Percentiles rank a stretch among this genome's conserved stretches.
Evolutionary conservation across 2,888 invertebrate species (phyloP).

Genomic region (Melanargia galathea): DNA sequence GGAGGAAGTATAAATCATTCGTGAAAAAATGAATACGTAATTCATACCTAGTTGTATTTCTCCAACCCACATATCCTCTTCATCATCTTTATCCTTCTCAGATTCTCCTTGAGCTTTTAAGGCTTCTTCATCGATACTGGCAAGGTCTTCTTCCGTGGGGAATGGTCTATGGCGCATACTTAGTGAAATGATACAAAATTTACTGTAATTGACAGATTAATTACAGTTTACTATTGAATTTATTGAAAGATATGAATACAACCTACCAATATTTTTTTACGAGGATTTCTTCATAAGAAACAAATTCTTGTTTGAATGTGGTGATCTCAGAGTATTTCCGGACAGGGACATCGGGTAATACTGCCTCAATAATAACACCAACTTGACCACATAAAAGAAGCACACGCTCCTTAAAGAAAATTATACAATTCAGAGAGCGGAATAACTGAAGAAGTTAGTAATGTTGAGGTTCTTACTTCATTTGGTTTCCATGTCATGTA

Average conservation of each 20-base stretch:
- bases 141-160: constrained; percentile 72
- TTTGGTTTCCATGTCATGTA: constrained; percentile 86
- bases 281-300: constrained; percentile 61
- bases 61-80: constrained; percentile 71
- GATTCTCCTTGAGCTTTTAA: constrained; percentile 65
- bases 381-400: constrained; percentile 70
- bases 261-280: constrained; percentile 75
- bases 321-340: constrained; percentile 64
- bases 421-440: background rate
- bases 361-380: constrained; percentile 70
- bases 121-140: constrained; percentile 79
- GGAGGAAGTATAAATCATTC: background rate
- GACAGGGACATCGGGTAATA: constrained; percentile 56
- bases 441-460: background rate
- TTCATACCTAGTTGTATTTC: constrained; percentile 84
- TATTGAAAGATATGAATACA: background rate
- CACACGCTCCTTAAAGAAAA: constrained; percentile 57
- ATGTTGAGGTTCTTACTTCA: constrained; percentile 59
- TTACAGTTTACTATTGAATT: background rate
- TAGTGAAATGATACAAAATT: constrained; percentile 9
- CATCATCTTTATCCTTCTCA: constrained; percentile 74
- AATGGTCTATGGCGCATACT: constrained; percentile 74
- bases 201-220: background rate
- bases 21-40: background rate
- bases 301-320: constrained; percentile 69